Evolutionary conservation across 1,140 invertebrate species (phyloP), one percentile per base, ranked within the genome.

Genomic region (Acromyrmex charruanus): DNA sequence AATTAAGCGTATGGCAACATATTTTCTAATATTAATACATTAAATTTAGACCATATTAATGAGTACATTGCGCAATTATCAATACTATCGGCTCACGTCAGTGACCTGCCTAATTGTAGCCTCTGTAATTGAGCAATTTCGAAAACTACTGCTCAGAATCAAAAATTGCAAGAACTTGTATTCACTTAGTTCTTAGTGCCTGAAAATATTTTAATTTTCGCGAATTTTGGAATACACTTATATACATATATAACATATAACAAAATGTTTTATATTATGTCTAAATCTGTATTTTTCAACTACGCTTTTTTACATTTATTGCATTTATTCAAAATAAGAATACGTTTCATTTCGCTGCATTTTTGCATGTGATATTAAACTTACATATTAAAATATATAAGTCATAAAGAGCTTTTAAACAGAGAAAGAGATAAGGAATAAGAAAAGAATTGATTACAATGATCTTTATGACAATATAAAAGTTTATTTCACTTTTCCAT

Each of bases 381-480:
- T 44, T 35, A 35, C n/a, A 72, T 49, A 9, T 58, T 59, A 18
- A 55, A 51, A 10, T 44, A 44, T 44, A 44, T 44, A 44, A 10
- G 2, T 44, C 9, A 44, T 44, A 10, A 44, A 44, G 9, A 0
- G 5, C 31, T 51, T 49, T 35, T 0, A 14, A 9, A 63, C 10
- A 3, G 14, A 44, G 4, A n/a, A 18, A 35, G 44, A 7, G 5
- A 31, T 5, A 28, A 44, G 4, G 2, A 82, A 39, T 3, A 16
- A 63, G 25, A 18, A 28, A 16, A 82, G 44, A 74, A 75, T 74
- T 51, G 3, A 72, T 61, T 18, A 31, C 4, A 49, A 49, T 49
- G 9, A 4, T 53, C 28, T 3, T 84, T 75, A 53, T 63, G 69
- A 84, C 39, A 75, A 84, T 75, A 75, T 75, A 84, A 84, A 75